Conservation (phyloP, 2,113 vertebrate genomes). For the Vulpes vulpes region DNA sequence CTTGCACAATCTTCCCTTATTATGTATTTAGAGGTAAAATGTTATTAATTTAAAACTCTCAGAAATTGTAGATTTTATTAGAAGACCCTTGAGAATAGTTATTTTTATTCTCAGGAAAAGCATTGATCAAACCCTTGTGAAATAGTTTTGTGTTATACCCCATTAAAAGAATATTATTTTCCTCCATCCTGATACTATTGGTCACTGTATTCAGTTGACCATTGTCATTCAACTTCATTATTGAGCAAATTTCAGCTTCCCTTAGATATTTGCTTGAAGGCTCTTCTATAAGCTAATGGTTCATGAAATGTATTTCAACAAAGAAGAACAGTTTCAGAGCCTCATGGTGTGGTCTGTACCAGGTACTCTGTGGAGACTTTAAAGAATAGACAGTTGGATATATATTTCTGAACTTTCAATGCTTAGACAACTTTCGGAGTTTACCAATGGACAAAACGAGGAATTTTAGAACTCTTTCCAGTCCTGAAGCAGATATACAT, state of each 20-base stretch:
- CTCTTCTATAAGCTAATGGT: background rate
- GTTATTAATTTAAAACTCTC: conserved; percentile 42
- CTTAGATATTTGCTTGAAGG: background rate
- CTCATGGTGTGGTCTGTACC: background rate
- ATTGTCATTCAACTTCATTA: background rate
- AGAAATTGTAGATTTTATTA: conserved; percentile 34
- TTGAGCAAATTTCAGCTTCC: background rate
- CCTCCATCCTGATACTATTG: background rate
- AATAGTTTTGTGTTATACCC: background rate
- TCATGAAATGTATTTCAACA: background rate
- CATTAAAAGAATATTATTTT: background rate
- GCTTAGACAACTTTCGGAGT: background rate
- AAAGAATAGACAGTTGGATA: background rate
- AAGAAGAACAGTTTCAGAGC: background rate
- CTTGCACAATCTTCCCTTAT: background rate
- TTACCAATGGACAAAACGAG: background rate
- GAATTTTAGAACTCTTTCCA: background rate
- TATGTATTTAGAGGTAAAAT: conserved; percentile 45
- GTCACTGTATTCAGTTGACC: background rate
- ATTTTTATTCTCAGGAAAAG: background rate
- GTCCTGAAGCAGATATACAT: background rate
- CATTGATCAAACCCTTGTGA: background rate
- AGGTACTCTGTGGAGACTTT: background rate
- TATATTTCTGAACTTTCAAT: background rate
- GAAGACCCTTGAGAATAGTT: background rate